Evolutionary conservation across 1,140 invertebrate species (phyloP).

Genomic region (Microplitis demolitor): DNA sequence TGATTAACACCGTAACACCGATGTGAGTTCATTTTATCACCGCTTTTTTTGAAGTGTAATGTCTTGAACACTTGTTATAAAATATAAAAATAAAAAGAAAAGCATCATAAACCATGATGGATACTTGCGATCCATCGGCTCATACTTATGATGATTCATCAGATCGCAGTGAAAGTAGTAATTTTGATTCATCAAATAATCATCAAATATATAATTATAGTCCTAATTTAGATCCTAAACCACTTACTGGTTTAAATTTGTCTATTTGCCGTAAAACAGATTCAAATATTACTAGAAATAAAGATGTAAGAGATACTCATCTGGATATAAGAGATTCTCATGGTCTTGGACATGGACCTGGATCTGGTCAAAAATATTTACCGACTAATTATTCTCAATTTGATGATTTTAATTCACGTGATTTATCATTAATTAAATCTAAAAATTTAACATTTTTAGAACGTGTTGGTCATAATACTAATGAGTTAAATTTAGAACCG

Average conservation of each 20-base stretch:
- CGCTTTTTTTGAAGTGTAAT: too few relatives aligned
- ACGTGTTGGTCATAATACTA: conserved; percentile 32
- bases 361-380: too few relatives aligned
- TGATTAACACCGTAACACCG: too few relatives aligned
- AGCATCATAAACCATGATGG: conserved; percentile 36
- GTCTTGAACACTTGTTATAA: too few relatives aligned
- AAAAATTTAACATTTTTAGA: conserved; percentile 39
- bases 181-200: conserved; percentile 32
- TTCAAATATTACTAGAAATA: too few relatives aligned
- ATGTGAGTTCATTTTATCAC: too few relatives aligned
- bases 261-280: conserved; percentile 20
- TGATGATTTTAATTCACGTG: too few relatives aligned
- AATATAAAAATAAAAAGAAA: too few relatives aligned
- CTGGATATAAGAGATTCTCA: too few relatives aligned
- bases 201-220: conserved; percentile 33
- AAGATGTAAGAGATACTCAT: too few relatives aligned
- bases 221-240: conserved; percentile 37
- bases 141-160: conserved; percentile 50
- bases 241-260: conserved; percentile 41
- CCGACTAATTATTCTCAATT: too few relatives aligned
- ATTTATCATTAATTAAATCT: conserved; percentile 37
- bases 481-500: conserved; percentile 30
- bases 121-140: conserved; percentile 46
- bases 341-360: too few relatives aligned
- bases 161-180: conserved; percentile 50